A percentile compares a stretch with the other conserved stretches of the same genome.
phyloP scores from a whole-genome alignment of 30 jellyfish, hydroid and myxozoan species.

The Pseudorhiza aurosa region DNA sequence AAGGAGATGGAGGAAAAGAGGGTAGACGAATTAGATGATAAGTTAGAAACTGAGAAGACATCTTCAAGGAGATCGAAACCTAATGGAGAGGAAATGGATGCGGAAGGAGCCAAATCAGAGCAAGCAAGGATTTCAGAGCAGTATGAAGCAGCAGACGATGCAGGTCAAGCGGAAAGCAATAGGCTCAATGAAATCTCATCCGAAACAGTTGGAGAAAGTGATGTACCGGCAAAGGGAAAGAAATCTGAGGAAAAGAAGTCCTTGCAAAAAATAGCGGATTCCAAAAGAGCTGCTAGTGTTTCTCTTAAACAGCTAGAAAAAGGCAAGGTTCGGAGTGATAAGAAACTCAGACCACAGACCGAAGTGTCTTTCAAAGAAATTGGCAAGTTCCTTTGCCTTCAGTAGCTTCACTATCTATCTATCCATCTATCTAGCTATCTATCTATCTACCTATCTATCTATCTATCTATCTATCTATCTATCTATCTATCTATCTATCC shows the following conservation, averaged over 20 bases:
- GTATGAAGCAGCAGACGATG: background rate
- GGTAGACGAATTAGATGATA: background rate
- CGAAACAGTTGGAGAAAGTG: background rate
- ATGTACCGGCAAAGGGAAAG: background rate
- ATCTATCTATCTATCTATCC: too few species aligned
- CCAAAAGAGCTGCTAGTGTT: conserved; percentile 29
- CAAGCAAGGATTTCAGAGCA: background rate
- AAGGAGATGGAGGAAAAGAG: background rate
- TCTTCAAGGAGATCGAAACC: background rate
- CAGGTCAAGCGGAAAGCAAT: background rate
- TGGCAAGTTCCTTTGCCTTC: conserved; percentile 16
- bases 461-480: too few species aligned
- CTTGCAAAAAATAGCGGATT: conserved; percentile 19
- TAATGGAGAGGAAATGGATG: background rate
- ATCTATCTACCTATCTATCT: too few species aligned
- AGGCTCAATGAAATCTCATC: background rate
- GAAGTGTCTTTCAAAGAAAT: conserved; percentile 5
- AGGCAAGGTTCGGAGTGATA: background rate
- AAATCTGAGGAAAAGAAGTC: background rate
- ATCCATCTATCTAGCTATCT: too few species aligned
- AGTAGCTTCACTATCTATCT: too few species aligned
- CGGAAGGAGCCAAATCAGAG: background rate
- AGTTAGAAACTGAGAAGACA: background rate
- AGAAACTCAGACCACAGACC: conserved; percentile 45
- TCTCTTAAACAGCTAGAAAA: conserved; percentile 11